Evolutionary conservation across 2,113 vertebrate genomes (phyloP).

Genomic region (Aix galericulata): DNA sequence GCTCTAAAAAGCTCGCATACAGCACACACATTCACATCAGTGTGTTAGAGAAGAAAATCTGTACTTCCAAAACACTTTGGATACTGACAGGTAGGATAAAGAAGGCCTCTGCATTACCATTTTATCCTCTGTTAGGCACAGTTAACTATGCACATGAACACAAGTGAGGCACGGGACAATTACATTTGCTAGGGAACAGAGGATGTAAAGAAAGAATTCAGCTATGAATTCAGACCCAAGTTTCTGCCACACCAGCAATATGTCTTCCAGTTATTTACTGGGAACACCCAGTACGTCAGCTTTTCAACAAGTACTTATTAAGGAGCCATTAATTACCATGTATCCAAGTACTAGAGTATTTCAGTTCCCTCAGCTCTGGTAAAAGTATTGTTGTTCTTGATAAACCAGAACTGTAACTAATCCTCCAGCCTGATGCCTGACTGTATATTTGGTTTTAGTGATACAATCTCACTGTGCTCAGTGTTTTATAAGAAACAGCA

Average conservation of each 20-base stretch:
- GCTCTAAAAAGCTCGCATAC: not conserved
- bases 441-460: conserved; percentile 32
- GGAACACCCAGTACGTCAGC: conserved; percentile 42
- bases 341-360: conserved; percentile 16
- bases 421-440: conserved; percentile 5
- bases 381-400: conserved; percentile 6
- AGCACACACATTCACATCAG: not conserved
- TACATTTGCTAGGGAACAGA: not conserved
- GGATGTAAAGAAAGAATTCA: not conserved
- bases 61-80: not conserved
- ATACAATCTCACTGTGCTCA: not conserved
- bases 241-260: conserved; percentile 37
- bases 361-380: not conserved
- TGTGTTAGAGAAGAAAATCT: not conserved
- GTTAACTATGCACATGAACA: not conserved
- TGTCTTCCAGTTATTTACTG: conserved; percentile 14
- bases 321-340: conserved; percentile 33
- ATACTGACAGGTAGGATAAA: not conserved
- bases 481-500: conserved; percentile 2
- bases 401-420: conserved; percentile 45
- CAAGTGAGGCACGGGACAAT: not conserved
- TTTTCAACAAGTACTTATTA: conserved; percentile 59
- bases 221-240: not conserved
- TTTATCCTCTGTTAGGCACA: not conserved
- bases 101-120: not conserved